Evolutionary conservation across 2,113 vertebrate genomes (phyloP), one percentile per base, ranked within the genome.

Genomic region (Sardina pilchardus): DNA sequence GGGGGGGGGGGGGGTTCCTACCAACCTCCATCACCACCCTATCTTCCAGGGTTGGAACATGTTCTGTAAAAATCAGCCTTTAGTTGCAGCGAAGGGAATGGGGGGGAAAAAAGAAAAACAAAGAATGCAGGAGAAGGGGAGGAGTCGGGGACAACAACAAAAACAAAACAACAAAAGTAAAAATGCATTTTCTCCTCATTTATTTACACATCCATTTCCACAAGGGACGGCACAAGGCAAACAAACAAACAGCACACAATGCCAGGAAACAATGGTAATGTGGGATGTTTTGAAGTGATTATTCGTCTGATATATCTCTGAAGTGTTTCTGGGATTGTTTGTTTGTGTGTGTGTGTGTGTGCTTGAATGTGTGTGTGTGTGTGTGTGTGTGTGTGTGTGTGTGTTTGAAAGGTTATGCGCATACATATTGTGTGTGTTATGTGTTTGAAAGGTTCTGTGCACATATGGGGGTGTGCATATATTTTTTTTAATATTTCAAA

Each of bases 51-150:
- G 82, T 75, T 85, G 81, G 87, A 89, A 88, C 50, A 45, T 63
- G 53, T 88, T 90, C 75, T 86, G 75, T 78, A 78, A 36, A 83
- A 81, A 63, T 80, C 53, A 42, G 36, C 63, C 42, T 53, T 42
- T 87, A 90, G 87, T 88, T 88, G 86, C 63, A 24, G 59, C 36
- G 36, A 34, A 86, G 56, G 34, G 63, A 71, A 71, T 8, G 24
- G n/a, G n/a, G n/a, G n/a, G n/a, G 59, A 26, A 63, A 63, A 12
- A 26, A 50, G 34, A 75, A 34, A 81, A 39, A 50, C 24, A 30
- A 81, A 84, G 30, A n/a, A 80, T 34, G 9, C 26, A 1, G 63
- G 63, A 71, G 63, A 26, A 71, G 63, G 63, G 63, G 63, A 34
- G 63, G 63, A 71, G 63, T 71, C 63, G 7, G 63, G 26, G 59